Percentiles rank a stretch among this genome's conserved stretches.
These are phyloP conservation scores for Acrocera orbiculus DNA, from an alignment of 2,888 invertebrate genomes.

Conservation along the genomic window DNA sequence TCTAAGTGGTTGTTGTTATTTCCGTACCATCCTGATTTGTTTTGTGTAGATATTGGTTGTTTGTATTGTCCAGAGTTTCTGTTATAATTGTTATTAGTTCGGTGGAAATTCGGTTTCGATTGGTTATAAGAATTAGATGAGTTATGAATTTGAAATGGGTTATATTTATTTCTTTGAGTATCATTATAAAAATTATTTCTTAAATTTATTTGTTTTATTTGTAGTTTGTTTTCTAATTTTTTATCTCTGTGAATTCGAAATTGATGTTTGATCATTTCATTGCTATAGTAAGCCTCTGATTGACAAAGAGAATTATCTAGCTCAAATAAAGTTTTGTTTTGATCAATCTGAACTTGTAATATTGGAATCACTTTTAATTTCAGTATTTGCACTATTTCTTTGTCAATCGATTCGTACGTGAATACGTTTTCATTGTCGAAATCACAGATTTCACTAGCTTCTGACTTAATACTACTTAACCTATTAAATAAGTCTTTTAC, in stretches of 20 bases:
- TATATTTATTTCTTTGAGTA: neutral
- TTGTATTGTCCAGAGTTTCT: neutral
- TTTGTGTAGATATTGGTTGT: neutral
- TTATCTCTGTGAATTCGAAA: slow-evolving; percentile 2
- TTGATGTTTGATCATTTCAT: neutral
- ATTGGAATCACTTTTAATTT: slow-evolving; percentile 3
- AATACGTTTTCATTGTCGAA: slow-evolving; percentile 3
- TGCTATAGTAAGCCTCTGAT: slow-evolving; percentile 1
- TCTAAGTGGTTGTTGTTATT: neutral
- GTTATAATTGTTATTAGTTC: neutral
- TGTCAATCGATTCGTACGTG: slow-evolving; percentile 4
- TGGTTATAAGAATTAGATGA: neutral
- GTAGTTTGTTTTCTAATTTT: neutral
- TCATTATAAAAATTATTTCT: neutral
- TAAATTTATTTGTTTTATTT: neutral
- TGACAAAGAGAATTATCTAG: slow-evolving; percentile 5
- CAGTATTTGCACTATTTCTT: slow-evolving; percentile 3
- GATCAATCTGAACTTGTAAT: slow-evolving; percentile 3
- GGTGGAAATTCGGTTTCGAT: neutral
- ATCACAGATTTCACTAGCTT: slow-evolving; percentile 4
- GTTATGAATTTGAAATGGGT: no score
- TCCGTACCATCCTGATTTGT: slow-evolving; percentile 1
- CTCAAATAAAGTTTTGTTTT: slow-evolving; percentile 3
- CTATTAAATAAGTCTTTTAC: slow-evolving; percentile 5
- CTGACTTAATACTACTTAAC: slow-evolving; percentile 3